These are phyloP conservation scores for Eledona agricola DNA, from an alignment of 2,888 invertebrate species.

Conservation along the genomic window DNA sequence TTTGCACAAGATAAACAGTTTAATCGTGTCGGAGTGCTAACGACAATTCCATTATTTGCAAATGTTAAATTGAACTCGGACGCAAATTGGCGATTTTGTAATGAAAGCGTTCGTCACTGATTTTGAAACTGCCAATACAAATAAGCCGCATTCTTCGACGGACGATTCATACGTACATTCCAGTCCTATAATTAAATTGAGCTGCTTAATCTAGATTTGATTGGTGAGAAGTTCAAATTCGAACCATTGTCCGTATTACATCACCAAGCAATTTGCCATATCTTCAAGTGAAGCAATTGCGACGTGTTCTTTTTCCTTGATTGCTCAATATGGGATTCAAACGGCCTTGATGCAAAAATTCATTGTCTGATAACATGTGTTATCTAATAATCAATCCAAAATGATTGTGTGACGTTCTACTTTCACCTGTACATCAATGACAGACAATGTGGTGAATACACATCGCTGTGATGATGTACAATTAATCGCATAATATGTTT, in stretches of 20 bases:
- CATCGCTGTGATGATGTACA: no score
- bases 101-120: not conserved
- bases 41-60: constrained; percentile 8
- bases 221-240: not conserved
- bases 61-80: constrained; percentile 2
- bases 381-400: no score
- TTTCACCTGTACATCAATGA: no score
- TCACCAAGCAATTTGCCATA: not conserved
- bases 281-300: not conserved
- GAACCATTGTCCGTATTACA: not conserved
- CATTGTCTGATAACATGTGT: no score
- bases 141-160: not conserved
- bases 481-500: no score
- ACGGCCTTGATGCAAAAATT: no score
- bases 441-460: no score
- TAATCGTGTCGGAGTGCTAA: constrained; percentile 3
- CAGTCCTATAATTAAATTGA: no score
- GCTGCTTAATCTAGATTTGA: constrained; percentile 1
- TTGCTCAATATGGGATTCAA: constrained; percentile 3
- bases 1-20: constrained; percentile 1
- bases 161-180: no score
- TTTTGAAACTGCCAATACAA: constrained; percentile 3
- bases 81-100: constrained; percentile 4
- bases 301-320: no score
- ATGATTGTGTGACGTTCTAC: no score